These are phyloP conservation scores for Eupeodes latifasciatus DNA, from an alignment of 2,888 invertebrate genomes.

Conservation along the genomic window DNA sequence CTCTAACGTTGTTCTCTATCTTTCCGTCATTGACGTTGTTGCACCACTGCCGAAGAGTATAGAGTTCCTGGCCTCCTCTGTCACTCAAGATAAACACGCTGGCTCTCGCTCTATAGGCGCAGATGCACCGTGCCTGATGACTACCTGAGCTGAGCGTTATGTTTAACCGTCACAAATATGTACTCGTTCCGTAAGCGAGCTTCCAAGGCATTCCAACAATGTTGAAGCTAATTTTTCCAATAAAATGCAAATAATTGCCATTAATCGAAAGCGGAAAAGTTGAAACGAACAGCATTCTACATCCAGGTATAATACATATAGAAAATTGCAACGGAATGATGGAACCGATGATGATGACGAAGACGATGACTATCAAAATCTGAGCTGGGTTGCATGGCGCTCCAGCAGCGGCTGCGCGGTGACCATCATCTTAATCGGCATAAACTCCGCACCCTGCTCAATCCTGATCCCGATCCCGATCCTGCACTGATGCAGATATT, in stretches of 20 bases:
- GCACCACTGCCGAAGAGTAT: not conserved
- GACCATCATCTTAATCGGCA: constrained; percentile 73
- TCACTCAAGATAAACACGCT: constrained; percentile 51
- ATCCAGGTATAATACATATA: not conserved
- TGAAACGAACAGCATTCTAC: constrained; percentile 37
- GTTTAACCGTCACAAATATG: constrained; percentile 45
- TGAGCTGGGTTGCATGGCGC: constrained; percentile 14
- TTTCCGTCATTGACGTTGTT: not conserved
- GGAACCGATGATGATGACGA: constrained; percentile 12
- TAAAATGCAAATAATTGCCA: constrained; percentile 76
- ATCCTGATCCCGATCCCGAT: not conserved
- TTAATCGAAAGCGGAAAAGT: constrained; percentile 75
- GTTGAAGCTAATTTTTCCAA: constrained; percentile 64
- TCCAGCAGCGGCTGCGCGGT: not conserved
- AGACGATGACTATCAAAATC: constrained; percentile 19
- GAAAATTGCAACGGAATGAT: constrained; percentile 34
- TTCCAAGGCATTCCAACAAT: constrained; percentile 55
- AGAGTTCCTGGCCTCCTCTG: constrained; percentile 36
- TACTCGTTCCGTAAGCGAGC: constrained; percentile 17
- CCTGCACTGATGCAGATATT: constrained; percentile 43
- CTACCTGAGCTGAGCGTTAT: constrained; percentile 26
- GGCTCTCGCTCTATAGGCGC: not conserved
- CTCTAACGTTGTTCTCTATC: not conserved
- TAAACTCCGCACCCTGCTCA: not conserved
- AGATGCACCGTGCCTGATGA: constrained; percentile 16